These are phyloP conservation scores for Sebastolobus alascanus DNA, from an alignment of 2,797 vertebrate species.

Conservation along the genomic window DNA sequence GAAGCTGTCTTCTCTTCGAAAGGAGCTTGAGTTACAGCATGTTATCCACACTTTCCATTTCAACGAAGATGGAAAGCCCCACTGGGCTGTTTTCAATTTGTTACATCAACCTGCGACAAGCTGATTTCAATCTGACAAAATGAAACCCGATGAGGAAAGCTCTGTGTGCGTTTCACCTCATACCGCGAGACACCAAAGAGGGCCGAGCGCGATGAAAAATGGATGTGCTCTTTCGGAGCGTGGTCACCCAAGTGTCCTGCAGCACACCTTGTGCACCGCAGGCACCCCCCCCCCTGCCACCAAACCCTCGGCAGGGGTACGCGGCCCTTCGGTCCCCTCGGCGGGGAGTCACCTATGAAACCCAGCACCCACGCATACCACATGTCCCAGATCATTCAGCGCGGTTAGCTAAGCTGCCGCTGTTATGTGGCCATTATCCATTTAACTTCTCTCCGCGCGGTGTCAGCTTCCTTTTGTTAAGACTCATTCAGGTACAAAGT, in stretches of 20 bases:
- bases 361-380: slow-evolving; percentile 78
- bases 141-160: slow-evolving; percentile 58
- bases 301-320: slow-evolving; percentile 55
- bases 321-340: slow-evolving; percentile 61
- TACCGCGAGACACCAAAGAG: slow-evolving; percentile 71
- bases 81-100: slow-evolving; percentile 25
- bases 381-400: slow-evolving; percentile 80
- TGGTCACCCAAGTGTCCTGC: slow-evolving; percentile 73
- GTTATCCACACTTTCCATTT: slow-evolving; percentile 9
- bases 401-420: slow-evolving; percentile 71
- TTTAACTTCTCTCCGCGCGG: slow-evolving; percentile 77
- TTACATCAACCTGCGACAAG: slow-evolving; percentile 37
- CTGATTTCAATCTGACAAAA: slow-evolving; percentile 53
- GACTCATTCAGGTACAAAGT: slow-evolving; percentile 82
- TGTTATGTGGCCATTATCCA: slow-evolving; percentile 82
- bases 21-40: slow-evolving; percentile 3
- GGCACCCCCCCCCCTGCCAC: slow-evolving; percentile 53
- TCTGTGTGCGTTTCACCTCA: slow-evolving; percentile 57
- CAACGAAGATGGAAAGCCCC: neutral
- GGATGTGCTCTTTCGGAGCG: slow-evolving; percentile 74
- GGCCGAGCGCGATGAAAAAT: slow-evolving; percentile 75
- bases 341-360: slow-evolving; percentile 80
- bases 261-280: slow-evolving; percentile 67
- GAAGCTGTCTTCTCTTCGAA: slow-evolving; percentile 2
- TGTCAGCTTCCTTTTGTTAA: slow-evolving; percentile 86